Base-by-base conservation (phyloP, 2,888 invertebrate genomes). In the Diaprepes abbreviatus region DNA sequence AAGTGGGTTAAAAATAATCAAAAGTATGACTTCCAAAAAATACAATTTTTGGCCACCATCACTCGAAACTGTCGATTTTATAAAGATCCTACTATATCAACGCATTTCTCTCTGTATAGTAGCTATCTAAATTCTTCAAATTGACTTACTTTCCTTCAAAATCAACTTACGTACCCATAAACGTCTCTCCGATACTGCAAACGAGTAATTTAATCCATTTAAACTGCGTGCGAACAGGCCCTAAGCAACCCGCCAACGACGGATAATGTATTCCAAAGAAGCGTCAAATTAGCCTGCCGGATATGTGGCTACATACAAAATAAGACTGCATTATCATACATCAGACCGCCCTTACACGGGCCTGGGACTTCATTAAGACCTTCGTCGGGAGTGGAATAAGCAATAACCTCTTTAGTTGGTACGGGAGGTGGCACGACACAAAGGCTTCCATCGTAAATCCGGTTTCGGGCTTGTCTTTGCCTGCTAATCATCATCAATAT, bases 401-500 rank as follows among this genome's bases (percentile, higher is more conserved):
- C 70, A 70, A 70, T 70, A 59, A 60, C 60, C 65, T 60, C 70
- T 70, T 65, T 70, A 70, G 52, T 59, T 70, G 35, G 52, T 52
- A 36, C 40, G 59, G 48, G 57, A 64, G 70, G 64, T 63, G 57
- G 54, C 58, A 60, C 60, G 54, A 50, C 64, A 70, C 65, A 70
- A 70, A 70, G 60, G 54, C 65, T 60, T 36, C 28, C 31, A 33
- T 31, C 59, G 57, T 28, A 70, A 70, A 70, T 70, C 70, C 60
- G 50, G 54, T 60, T 50, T 65, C 17, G 45, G 59, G 70, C 70
- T 64, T 65, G 65, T 70, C 70, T 70, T 59, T 59, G 54, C 52
- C 52, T 45, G 40, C 36, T 70, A 70, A 70, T 70, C 65, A 70
- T 65, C 70, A 70, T 70, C 70, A 70, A 70, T 70, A 70, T 70